Base-by-base conservation (phyloP, 2,113 vertebrate species). In the Cochlearius cochlearius region DNA sequence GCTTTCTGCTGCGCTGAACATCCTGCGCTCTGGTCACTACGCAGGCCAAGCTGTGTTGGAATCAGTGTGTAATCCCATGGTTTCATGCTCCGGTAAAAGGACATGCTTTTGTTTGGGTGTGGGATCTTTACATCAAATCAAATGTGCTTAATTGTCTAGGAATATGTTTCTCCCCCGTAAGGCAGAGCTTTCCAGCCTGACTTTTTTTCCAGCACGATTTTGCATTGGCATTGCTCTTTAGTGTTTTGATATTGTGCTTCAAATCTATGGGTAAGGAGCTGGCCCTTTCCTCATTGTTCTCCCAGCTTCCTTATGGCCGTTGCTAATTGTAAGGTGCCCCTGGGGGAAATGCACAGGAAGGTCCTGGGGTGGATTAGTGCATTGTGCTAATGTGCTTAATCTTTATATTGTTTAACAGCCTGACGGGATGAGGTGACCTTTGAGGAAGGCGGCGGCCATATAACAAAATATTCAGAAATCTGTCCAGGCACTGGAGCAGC, bases 251-350 rank as follows among this genome's bases (percentile, higher is more conserved):
- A 74, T 69, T 67, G 15, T 82, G 60, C 13, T 91, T 75, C 43
- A 43, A 34, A 81, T 52, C 50, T 67, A 1, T 59, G 49, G 71
- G 41, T 52, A 66, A 74, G 69, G 55, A 67, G 12, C 60, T 86
- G 73, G 41, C 15, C 73, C 58, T 87, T 96, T 87, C 66, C 38
- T 95, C 73, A 74, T 92, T 92, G 93, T 95, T 91, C 45, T 90
- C 34, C 26, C 58, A 39, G 56, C 60, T 96, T 97, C 95, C 76
- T 92, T 90, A 63, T 84, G 64, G 64, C 55, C 6, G 0, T 34
- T 71, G 64, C 66, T 95, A 75, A 94, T 95, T 91, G 89, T 89
- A 32, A 94, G 41, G 7, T 84, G 25, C 39, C 60, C 84, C 89
- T 52, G 68, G 53, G 83, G 76, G 73, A 87, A 53, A n/a, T 23